Evolutionary conservation across 2,888 invertebrate genomes (phyloP).

Genomic region (Drosophila mulleri): DNA sequence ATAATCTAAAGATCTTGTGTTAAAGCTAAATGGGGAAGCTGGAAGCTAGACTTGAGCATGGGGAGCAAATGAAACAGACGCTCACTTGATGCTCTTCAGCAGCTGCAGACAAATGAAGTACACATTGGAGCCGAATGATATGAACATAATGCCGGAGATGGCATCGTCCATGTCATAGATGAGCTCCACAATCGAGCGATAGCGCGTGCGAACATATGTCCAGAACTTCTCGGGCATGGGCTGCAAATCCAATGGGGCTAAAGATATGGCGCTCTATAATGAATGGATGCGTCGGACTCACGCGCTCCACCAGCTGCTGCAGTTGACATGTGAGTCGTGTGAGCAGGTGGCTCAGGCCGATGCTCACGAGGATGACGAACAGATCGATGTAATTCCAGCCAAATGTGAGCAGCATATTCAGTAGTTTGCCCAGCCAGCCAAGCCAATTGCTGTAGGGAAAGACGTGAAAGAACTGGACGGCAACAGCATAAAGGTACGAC

Average conservation of each 20-base stretch:
- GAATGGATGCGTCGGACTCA: constrained; percentile 11
- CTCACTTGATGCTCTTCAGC: constrained; percentile 86
- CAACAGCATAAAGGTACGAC: constrained; percentile 69
- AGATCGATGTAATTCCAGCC: constrained; percentile 91
- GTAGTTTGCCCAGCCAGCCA: constrained; percentile 79
- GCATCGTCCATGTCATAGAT: constrained; percentile 86
- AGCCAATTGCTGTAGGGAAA: constrained; percentile 77
- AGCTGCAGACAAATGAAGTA: constrained; percentile 87
- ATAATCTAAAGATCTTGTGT: too few relatives aligned
- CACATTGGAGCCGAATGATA: constrained; percentile 87
- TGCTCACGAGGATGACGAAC: constrained; percentile 89
- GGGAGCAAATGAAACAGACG: background rate
- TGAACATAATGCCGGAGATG: constrained; percentile 86
- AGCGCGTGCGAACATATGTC: constrained; percentile 86
- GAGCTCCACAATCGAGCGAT: constrained; percentile 86
- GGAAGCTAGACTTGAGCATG: too few relatives aligned
- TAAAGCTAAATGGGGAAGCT: too few relatives aligned
- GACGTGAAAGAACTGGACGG: constrained; percentile 74
- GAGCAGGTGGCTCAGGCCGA: constrained; percentile 88
- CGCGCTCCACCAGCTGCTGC: constrained; percentile 53
- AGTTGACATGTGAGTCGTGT: constrained; percentile 87
- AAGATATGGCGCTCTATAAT: background rate
- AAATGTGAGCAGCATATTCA: constrained; percentile 88
- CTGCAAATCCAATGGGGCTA: constrained; percentile 35
- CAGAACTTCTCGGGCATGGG: constrained; percentile 84